These are phyloP conservation scores for Characodon lateralis DNA, from an alignment of 2,797 vertebrate genomes.

Conservation along the genomic window DNA sequence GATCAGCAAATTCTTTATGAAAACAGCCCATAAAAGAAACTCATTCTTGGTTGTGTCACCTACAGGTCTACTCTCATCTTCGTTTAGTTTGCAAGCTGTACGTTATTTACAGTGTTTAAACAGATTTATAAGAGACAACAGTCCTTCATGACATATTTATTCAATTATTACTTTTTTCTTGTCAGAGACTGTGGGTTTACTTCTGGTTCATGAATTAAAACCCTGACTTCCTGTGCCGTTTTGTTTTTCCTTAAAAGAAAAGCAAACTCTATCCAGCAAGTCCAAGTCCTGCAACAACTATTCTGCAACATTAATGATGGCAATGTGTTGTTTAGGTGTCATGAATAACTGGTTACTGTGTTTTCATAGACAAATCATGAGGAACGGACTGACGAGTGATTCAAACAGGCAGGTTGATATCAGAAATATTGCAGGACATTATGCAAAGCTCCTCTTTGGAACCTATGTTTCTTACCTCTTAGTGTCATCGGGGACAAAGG, in stretches of 20 bases:
- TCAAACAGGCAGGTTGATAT: slow-evolving; percentile 6
- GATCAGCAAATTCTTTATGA: not conserved
- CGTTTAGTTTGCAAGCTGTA: not conserved
- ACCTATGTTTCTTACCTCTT: not conserved
- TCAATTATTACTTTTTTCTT: not conserved
- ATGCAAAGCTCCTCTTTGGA: slow-evolving; percentile 17
- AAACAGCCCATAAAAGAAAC: no score
- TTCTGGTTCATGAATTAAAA: not conserved
- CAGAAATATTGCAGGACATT: not conserved
- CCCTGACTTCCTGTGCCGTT: not conserved
- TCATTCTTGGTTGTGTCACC: not conserved
- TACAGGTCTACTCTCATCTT: not conserved
- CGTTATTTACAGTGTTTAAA: not conserved
- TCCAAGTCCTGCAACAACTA: not conserved
- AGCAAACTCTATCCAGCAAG: not conserved
- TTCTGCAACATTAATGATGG: not conserved
- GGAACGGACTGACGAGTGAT: not conserved
- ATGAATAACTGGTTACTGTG: slow-evolving; percentile 1
- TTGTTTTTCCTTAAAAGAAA: not conserved
- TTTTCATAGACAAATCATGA: slow-evolving; percentile 4
- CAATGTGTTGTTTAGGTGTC: not conserved
- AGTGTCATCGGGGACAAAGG: not conserved
- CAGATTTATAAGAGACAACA: not conserved
- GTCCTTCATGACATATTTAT: not conserved
- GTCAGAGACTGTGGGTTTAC: not conserved